phyloP scores from a whole-genome alignment of 2,797 vertebrate genomes.

The Astyanax mexicanus region DNA sequence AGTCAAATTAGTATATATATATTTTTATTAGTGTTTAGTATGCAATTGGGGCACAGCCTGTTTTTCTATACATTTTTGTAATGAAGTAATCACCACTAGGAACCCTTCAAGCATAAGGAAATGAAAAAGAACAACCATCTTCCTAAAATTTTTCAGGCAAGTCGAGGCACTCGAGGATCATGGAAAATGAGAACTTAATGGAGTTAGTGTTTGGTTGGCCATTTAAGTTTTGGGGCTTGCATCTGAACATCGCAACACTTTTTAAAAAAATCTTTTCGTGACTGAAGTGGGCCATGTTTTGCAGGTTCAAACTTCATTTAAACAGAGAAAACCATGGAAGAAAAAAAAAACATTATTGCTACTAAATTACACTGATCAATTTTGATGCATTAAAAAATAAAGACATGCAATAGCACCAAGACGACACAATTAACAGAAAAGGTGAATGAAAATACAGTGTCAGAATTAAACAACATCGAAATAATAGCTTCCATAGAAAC shows the following conservation, averaged over 20 bases:
- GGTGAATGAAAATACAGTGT: slow-evolving; percentile 32
- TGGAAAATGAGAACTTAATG: slow-evolving; percentile 32
- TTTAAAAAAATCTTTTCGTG: slow-evolving; percentile 10
- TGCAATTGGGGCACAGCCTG: too few relatives aligned
- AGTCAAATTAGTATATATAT: too few relatives aligned
- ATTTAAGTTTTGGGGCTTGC: slow-evolving; percentile 56
- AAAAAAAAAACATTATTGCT: slow-evolving; percentile 56
- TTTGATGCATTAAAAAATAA: slow-evolving; percentile 18
- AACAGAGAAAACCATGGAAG: not conserved
- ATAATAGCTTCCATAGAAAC: slow-evolving; percentile 56
- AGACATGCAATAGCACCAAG: slow-evolving; percentile 42
- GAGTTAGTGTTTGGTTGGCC: slow-evolving; percentile 60
- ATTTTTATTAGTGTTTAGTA: too few relatives aligned
- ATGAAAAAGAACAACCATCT: slow-evolving; percentile 29
- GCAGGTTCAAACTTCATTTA: slow-evolving; percentile 38
- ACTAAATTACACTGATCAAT: slow-evolving; percentile 52
- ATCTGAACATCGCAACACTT: too few relatives aligned
- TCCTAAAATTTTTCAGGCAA: slow-evolving; percentile 47
- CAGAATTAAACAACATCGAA: slow-evolving; percentile 29
- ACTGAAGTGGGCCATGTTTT: slow-evolving; percentile 47
- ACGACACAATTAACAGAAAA: slow-evolving; percentile 43
- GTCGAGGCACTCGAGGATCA: slow-evolving; percentile 55
- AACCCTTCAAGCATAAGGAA: slow-evolving; percentile 33
- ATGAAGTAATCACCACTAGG: slow-evolving; percentile 26
- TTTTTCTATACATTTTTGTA: not conserved